Evolutionary conservation across 2,888 invertebrate species (phyloP), one percentile per base, ranked within the genome.

Genomic region (Nezara viridula): DNA sequence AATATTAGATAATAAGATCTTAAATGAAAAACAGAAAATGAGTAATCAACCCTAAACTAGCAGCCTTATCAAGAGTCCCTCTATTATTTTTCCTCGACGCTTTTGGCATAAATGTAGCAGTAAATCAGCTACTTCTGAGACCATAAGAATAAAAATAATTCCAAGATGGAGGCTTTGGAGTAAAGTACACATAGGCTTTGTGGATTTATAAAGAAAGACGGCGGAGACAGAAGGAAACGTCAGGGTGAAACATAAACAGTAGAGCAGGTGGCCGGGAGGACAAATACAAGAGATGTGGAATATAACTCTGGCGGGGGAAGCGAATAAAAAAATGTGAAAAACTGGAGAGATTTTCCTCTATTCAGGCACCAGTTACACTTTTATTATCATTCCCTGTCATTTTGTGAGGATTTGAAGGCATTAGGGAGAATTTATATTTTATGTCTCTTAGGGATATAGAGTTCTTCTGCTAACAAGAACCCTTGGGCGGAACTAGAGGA

Each of bases 261-360:
- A 60, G 60, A 27, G 60, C 60, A 60, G 60, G 60, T 60, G 60
- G 60, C 60, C 16, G 60, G 14, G 60, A 60, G 60, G 60, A 60
- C 60, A 60, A 60, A 60, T 60, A 60, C 60, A 27, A 60, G 60
- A n/a, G 27, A 27, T 60, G 60, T 60, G 60, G 60, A 60, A 60
- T 60, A 60, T 60, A 60, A 60, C 60, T 60, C 60, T 27, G 14
- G 60, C 14, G 27, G 24, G 60, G 27, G 60, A 21, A 60, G 27
- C 27, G 27, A 16, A 60, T 27, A 27, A 60, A 60, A 55, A 60
- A 60, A 27, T 27, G 27, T 27, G 27, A 60, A 60, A 60, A 60
- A 60, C 60, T 60, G 60, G 60, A 60, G 60, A 60, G 60, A 60
- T 60, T 60, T 60, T 60, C 60, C 60, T 60, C 60, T 60, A 60